These are phyloP conservation scores for Bombus huntii DNA, from an alignment of 1,140 invertebrate genomes.

Conservation along the genomic window DNA sequence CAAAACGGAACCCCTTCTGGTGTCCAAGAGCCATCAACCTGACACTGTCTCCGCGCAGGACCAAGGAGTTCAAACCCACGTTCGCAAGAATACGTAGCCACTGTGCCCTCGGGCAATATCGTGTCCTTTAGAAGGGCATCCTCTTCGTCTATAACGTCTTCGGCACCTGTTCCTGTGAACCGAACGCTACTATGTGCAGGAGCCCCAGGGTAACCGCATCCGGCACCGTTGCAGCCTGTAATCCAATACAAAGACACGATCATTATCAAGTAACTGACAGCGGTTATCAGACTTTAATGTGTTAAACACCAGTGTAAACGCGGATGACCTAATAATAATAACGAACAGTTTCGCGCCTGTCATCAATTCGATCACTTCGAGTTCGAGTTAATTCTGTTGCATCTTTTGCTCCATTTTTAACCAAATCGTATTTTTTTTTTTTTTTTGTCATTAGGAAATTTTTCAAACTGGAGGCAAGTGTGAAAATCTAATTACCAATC, in stretches of 20 bases:
- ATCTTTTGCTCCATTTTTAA: too few species aligned
- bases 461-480: too few species aligned
- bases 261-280: background rate
- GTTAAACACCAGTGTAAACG: conserved; percentile 4
- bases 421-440: too few species aligned
- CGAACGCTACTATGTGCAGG: conserved; percentile 92
- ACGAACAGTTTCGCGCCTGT: too few species aligned
- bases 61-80: conserved; percentile 95
- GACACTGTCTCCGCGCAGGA: conserved; percentile 90
- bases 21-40: conserved; percentile 90
- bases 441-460: too few species aligned
- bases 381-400: too few species aligned
- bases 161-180: conserved; percentile 84
- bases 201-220: conserved; percentile 95
- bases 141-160: conserved; percentile 79
- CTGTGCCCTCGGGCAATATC: conserved; percentile 85
- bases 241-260: conserved; percentile 5
- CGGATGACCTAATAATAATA: background rate
- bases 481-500: too few species aligned
- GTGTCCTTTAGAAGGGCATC: conserved; percentile 83
- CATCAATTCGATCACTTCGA: too few species aligned
- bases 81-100: conserved; percentile 94
- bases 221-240: conserved; percentile 70
- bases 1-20: conserved; percentile 97
- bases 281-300: background rate